A percentile compares a stretch with the other conserved stretches of the same genome.
phyloP scores from a whole-genome alignment of 2,797 vertebrate genomes.

The Babyrousa celebensis region DNA sequence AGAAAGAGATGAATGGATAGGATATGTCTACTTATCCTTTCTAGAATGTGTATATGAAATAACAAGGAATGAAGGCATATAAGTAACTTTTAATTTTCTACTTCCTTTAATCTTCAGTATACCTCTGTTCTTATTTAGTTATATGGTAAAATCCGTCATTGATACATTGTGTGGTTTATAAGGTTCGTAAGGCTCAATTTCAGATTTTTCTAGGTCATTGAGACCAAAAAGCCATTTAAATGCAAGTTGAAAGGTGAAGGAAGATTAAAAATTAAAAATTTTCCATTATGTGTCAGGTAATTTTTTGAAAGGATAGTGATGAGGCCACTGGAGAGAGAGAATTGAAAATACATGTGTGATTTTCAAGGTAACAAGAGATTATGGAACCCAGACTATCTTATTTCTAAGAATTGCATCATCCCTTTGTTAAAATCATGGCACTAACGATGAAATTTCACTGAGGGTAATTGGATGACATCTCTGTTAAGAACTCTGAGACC shows the following conservation, averaged over 20 bases:
- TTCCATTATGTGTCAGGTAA: background rate
- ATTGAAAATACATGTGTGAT: background rate
- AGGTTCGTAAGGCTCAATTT: background rate
- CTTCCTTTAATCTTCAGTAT: background rate
- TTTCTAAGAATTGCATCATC: slow-evolving; percentile 66
- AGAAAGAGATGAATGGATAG: background rate
- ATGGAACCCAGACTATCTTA: background rate
- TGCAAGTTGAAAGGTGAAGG: background rate
- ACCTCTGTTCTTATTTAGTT: background rate
- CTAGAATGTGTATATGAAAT: background rate
- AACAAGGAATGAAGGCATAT: background rate
- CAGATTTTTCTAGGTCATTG: background rate
- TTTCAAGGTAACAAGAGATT: slow-evolving; percentile 5
- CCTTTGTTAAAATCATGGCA: slow-evolving; percentile 54
- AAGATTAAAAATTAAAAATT: background rate
- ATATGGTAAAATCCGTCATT: background rate
- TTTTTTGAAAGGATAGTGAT: background rate
- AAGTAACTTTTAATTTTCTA: background rate
- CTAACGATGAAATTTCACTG: background rate
- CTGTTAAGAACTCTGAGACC: background rate
- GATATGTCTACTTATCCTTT: slow-evolving; percentile 28
- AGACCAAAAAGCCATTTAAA: background rate
- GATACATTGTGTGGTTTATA: background rate
- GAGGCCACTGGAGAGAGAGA: background rate
- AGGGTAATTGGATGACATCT: background rate